Conservation (phyloP, 1,140 invertebrate species). For the Hypsibius dujardini region DNA sequence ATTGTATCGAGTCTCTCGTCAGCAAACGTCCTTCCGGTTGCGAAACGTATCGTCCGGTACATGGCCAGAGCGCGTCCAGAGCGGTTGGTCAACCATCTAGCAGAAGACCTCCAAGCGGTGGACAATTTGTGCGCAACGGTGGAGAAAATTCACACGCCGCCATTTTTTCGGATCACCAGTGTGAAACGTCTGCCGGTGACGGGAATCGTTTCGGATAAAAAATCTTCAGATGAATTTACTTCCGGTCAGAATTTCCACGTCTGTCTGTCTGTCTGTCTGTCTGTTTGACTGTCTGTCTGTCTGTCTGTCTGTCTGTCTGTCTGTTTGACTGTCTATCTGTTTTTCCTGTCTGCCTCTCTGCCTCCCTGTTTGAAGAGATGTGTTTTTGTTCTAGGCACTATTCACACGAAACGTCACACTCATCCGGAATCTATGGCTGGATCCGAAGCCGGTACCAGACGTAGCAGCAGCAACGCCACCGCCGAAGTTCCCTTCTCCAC, state of each 20-base stretch:
- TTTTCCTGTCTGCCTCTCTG: too few species aligned
- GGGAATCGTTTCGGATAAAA: not conserved
- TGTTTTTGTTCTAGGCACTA: conserved; percentile 52
- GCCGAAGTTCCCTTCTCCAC: too few species aligned
- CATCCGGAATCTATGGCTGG: not conserved
- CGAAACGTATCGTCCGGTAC: conserved; percentile 81
- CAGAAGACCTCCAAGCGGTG: conserved; percentile 67
- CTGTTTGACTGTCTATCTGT: too few species aligned
- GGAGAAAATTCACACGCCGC: conserved; percentile 85
- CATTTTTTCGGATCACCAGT: conserved; percentile 82
- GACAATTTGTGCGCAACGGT: conserved; percentile 85
- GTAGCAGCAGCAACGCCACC: conserved; percentile 21
- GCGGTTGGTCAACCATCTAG: conserved; percentile 79
- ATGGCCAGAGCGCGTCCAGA: conserved; percentile 71
- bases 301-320: too few species aligned
- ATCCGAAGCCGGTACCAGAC: not conserved
- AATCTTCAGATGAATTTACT: conserved; percentile 10
- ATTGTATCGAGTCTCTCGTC: conserved; percentile 90
- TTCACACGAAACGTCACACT: conserved; percentile 85
- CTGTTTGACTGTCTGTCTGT: too few species aligned
- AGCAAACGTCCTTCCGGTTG: conserved; percentile 66
- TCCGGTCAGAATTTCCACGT: too few species aligned
- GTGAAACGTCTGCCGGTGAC: conserved; percentile 23
- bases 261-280: too few species aligned
- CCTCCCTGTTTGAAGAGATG: too few species aligned